These are phyloP conservation scores for Parotocinclus haroldoi DNA, from an alignment of 2,797 vertebrate species.

Conservation along the genomic window DNA sequence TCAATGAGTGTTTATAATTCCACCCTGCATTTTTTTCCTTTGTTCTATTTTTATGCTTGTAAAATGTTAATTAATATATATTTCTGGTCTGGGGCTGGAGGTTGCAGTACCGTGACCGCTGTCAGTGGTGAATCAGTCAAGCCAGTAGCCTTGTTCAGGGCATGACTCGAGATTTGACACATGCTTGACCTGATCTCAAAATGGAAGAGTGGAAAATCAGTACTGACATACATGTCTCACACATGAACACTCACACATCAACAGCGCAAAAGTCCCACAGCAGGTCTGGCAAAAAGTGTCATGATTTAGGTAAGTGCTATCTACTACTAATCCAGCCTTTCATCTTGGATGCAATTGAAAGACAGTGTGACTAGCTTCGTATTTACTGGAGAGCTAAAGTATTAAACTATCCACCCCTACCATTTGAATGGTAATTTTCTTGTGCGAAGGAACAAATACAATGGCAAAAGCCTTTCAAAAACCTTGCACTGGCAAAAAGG, in stretches of 20 bases:
- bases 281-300: no score
- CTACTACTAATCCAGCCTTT: no score
- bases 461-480: no score
- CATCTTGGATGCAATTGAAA: background rate
- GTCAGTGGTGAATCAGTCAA: background rate
- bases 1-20: no score
- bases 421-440: no score
- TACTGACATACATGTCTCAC: background rate
- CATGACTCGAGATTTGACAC: slow-evolving; percentile 5
- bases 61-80: background rate
- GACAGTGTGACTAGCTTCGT: background rate
- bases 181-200: slow-evolving; percentile 1
- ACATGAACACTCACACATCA: background rate
- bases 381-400: background rate
- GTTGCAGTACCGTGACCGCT: no score
- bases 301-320: background rate
- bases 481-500: no score
- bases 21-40: no score
- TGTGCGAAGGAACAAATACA: no score
- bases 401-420: background rate
- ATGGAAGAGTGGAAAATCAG: slow-evolving; percentile 5
- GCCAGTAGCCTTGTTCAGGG: slow-evolving; percentile 1
- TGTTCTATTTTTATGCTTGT: no score
- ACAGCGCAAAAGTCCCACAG: slow-evolving; percentile 2
- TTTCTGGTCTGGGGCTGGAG: background rate